These are phyloP conservation scores for Sula dactylatra DNA, from an alignment of 2,113 vertebrate genomes.

Conservation along the genomic window DNA sequence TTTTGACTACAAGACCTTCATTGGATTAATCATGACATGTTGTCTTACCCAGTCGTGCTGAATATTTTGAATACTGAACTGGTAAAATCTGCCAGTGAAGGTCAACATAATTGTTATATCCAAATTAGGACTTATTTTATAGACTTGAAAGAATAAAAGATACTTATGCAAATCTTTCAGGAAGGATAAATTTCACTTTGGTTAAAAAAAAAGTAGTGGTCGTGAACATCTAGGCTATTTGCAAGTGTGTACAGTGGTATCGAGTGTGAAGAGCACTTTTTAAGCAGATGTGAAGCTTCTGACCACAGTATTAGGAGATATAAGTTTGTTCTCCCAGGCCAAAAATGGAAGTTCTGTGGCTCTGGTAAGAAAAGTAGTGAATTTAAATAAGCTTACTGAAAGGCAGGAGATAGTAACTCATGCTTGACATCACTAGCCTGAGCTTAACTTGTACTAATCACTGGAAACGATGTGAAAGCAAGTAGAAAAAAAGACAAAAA, in stretches of 20 bases:
- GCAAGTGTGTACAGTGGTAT: fast-evolving
- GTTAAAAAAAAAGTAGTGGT: not conserved
- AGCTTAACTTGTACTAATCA: not conserved
- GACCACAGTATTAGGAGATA: not conserved
- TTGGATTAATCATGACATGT: not conserved
- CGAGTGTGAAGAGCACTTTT: not conserved
- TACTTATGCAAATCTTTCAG: not conserved
- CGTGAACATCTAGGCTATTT: not conserved
- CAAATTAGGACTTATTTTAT: not conserved
- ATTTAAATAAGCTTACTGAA: not conserved
- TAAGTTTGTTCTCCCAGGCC: not conserved
- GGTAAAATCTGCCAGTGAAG: not conserved
- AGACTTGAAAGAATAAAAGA: not conserved
- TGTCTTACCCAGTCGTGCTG: not conserved
- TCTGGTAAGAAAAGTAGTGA: not conserved
- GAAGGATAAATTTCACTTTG: not conserved
- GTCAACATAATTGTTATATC: not conserved
- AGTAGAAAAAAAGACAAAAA: not conserved
- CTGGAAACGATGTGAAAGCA: not conserved
- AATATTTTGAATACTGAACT: not conserved
- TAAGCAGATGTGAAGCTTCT: not conserved
- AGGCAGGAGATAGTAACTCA: not conserved
- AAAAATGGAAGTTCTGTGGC: not conserved
- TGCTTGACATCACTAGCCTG: not conserved
- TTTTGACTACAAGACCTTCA: not conserved